Evolutionary conservation across 2,797 vertebrate species (phyloP).

Genomic region (Meriones psammophilus): DNA sequence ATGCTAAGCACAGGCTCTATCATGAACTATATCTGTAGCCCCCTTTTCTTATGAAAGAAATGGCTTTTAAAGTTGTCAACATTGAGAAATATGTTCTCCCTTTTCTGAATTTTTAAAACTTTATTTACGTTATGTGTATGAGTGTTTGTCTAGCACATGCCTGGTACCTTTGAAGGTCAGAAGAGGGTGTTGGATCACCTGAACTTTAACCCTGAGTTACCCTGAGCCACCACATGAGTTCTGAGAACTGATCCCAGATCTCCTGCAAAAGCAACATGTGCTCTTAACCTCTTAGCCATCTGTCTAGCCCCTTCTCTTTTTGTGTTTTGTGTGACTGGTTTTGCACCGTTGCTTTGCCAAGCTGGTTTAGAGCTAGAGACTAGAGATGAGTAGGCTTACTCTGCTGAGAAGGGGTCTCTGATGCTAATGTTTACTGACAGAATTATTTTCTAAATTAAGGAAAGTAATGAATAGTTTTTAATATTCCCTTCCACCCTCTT

Average conservation of each 20-base stretch:
- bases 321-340: background rate
- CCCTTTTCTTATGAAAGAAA: slow-evolving; percentile 45
- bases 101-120: background rate
- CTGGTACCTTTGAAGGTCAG: background rate
- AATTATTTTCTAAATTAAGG: slow-evolving; percentile 46
- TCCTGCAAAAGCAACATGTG: background rate
- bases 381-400: background rate
- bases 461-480: slow-evolving; percentile 28
- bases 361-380: background rate
- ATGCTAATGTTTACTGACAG: slow-evolving; percentile 15
- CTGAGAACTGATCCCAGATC: background rate
- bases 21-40: background rate
- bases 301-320: background rate
- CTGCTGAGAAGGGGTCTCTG: slow-evolving; percentile 20
- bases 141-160: background rate
- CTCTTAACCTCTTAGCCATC: background rate
- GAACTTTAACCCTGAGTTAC: background rate
- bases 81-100: background rate
- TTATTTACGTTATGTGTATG: background rate
- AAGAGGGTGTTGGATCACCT: background rate
- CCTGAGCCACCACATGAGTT: background rate
- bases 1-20: background rate
- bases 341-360: background rate
- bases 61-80: slow-evolving; percentile 3
- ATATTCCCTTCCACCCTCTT: background rate